Evolutionary conservation across 2,888 invertebrate genomes (phyloP), one percentile per base, ranked within the genome.

Genomic region (Altica lythri): DNA sequence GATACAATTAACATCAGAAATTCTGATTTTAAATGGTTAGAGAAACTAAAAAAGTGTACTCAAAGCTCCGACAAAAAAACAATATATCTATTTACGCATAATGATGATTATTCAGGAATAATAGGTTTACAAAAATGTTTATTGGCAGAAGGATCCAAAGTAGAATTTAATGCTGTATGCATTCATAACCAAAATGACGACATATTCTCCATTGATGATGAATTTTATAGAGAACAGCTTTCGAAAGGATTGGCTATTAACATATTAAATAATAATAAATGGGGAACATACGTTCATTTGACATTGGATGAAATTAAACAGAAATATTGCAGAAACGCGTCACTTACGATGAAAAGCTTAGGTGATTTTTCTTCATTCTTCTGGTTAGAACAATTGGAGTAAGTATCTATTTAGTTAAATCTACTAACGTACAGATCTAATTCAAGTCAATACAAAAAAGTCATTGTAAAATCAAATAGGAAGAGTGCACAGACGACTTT

Each of bases 351-450:
- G 6, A 34, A 38, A 45, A 56, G 50, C 2, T 13, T 47, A 4
- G 95, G 95, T 45, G 95, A 96, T 72, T 27, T 96, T 45, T 88
- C 90, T 4, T 87, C 90, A 0, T 71, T 96, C 37, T 80, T 77
- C 2, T 92, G 92, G 92, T 76, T 92, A 8, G 86, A 94, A 72
- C 86, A 87, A 1, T 32, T n/a, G 8, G 48, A 51, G 60, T 65
- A 51, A 57, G 58, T 58, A n/a, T 32, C n/a, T n/a, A n/a, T n/a
- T n/a, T n/a, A n/a, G n/a, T n/a, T n/a, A n/a, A n/a, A n/a, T n/a
- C n/a, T n/a, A n/a, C n/a, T n/a, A n/a, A n/a, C n/a, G n/a, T n/a
- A n/a, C n/a, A n/a, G n/a, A n/a, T n/a, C n/a, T n/a, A n/a, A n/a
- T n/a, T n/a, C n/a, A n/a, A n/a, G n/a, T n/a, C n/a, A n/a, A n/a